Conservation (phyloP, 2,113 vertebrate species). For the Saguinus midas region DNA sequence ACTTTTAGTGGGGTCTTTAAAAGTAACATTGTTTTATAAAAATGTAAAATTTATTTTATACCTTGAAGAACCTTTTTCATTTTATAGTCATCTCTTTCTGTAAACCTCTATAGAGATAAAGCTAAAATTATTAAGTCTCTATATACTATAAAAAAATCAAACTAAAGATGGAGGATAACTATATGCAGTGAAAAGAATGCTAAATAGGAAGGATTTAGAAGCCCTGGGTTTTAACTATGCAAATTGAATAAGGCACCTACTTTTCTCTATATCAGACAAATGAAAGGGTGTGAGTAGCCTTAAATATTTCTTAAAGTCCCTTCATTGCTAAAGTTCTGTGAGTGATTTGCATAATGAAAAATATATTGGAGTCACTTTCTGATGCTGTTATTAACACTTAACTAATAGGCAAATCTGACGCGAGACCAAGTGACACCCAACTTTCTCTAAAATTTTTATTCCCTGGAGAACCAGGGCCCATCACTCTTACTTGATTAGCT, state of each 20-base stretch:
- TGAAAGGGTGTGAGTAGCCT: background rate
- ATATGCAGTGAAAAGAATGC: background rate
- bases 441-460: background rate
- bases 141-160: background rate
- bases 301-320: background rate
- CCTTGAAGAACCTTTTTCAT: background rate
- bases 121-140: background rate
- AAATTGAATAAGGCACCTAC: background rate
- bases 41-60: constrained; percentile 29
- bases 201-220: background rate
- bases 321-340: background rate
- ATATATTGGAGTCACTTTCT: background rate
- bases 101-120: background rate
- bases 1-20: background rate
- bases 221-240: background rate
- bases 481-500: background rate
- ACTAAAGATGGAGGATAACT: background rate
- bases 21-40: constrained; percentile 21
- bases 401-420: background rate
- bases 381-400: background rate
- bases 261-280: background rate
- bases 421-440: background rate
- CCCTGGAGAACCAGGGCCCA: background rate
- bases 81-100: background rate
- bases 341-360: background rate